Evolutionary conservation across 2,888 invertebrate genomes (phyloP).

Genomic region (Galerucella nymphaeae): DNA sequence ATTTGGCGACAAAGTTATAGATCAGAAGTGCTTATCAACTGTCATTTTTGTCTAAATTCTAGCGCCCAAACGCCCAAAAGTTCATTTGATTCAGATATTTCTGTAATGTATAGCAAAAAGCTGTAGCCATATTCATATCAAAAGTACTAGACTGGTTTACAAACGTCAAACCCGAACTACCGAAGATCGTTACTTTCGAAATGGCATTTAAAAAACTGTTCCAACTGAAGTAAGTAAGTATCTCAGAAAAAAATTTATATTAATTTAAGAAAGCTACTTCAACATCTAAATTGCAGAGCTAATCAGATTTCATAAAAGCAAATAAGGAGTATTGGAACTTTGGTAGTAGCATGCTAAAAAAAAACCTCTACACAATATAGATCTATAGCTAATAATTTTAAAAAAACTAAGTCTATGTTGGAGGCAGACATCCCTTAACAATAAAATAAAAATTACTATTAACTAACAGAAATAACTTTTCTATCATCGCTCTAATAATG

Average conservation of each 20-base stretch:
- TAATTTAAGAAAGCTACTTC: constrained; percentile 14
- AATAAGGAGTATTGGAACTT: constrained; percentile 44
- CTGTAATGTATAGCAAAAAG: too few species aligned
- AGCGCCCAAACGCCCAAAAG: too few species aligned
- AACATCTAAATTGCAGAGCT: constrained; percentile 12
- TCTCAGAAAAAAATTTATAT: background rate
- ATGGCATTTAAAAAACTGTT: background rate
- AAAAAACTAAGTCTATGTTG: constrained; percentile 48
- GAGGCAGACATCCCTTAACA: constrained; percentile 48
- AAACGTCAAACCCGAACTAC: too few species aligned
- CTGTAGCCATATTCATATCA: too few species aligned
- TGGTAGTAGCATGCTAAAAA: constrained; percentile 38
- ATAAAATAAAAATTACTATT: constrained; percentile 21
- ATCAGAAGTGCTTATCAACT: too few species aligned
- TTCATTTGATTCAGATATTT: too few species aligned
- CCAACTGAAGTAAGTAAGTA: background rate
- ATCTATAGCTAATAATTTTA: constrained; percentile 44
- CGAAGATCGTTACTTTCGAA: too few species aligned
- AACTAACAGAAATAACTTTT: constrained; percentile 30
- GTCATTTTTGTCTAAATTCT: too few species aligned
- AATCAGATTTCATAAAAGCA: constrained; percentile 52
- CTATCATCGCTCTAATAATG: constrained; percentile 56
- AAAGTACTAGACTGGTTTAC: too few species aligned
- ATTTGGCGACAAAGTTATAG: too few species aligned
- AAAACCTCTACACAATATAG: constrained; percentile 52